phyloP scores from a whole-genome alignment of 2,888 invertebrate genomes.

The Baronia brevicornis region DNA sequence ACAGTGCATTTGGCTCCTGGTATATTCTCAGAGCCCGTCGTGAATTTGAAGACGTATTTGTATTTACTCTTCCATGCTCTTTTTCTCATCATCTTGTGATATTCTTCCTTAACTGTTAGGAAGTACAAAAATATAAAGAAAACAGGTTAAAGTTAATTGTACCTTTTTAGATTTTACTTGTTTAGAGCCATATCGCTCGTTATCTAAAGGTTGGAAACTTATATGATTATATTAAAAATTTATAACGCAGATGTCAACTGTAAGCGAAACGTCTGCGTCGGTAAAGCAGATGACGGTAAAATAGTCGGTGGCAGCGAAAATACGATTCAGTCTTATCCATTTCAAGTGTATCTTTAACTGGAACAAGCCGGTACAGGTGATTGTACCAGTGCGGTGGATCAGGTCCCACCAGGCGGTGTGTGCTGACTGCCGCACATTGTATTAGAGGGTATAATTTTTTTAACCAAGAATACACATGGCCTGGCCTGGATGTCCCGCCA shows the following conservation, averaged over 20 bases:
- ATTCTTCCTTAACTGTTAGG: no score
- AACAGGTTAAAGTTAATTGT: no score
- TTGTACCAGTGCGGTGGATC: conserved; percentile 64
- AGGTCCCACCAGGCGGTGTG: conserved; percentile 41
- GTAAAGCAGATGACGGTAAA: conserved; percentile 26
- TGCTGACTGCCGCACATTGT: conserved; percentile 70
- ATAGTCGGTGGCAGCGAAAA: conserved; percentile 61
- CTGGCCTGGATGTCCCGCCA: no score
- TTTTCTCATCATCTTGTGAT: no score
- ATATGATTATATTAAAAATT: conserved; percentile 11
- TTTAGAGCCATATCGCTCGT: conserved; percentile 11
- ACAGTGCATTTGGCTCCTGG: conserved; percentile 21
- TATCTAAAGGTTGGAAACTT: conserved; percentile 5
- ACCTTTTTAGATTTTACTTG: conserved; percentile 2
- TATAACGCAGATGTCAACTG: conserved; percentile 34
- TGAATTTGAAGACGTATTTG: conserved; percentile 17
- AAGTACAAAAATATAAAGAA: no score
- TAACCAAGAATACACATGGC: no score
- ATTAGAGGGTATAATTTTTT: conserved; percentile 43
- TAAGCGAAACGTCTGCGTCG: conserved; percentile 28
- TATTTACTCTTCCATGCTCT: conserved; percentile 15
- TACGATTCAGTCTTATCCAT: conserved; percentile 45
- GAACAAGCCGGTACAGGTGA: conserved; percentile 26
- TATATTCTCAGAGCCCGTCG: conserved; percentile 20
- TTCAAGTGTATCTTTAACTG: conserved; percentile 53